A percentile compares a stretch with the other conserved stretches of the same genome.
Conservation (phyloP, 2,113 vertebrate genomes). For the Dasyornis broadbenti region DNA sequence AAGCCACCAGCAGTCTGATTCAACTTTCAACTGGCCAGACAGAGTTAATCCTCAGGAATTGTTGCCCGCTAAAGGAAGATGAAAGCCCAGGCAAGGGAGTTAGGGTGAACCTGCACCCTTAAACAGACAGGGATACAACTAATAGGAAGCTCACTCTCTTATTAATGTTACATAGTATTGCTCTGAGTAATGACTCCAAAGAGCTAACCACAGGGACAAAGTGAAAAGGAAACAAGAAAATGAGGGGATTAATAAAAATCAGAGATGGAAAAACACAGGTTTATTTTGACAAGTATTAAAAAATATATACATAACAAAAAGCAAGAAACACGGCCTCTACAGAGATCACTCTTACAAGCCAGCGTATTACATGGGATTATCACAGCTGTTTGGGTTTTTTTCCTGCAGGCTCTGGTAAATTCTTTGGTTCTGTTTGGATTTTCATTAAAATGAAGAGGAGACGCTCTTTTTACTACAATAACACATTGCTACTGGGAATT, state of each 20-base stretch:
- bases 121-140: neutral
- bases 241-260: neutral
- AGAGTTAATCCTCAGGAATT: slow-evolving; percentile 49
- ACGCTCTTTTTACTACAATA: neutral
- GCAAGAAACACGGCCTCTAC: neutral
- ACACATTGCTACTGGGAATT: slow-evolving; percentile 11
- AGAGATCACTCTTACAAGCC: neutral
- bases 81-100: slow-evolving; percentile 34
- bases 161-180: neutral
- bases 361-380: neutral
- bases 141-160: neutral
- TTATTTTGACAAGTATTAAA: neutral
- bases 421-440: slow-evolving; percentile 15
- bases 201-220: neutral
- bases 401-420: neutral
- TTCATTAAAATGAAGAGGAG: neutral
- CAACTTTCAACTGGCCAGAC: slow-evolving; percentile 29
- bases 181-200: neutral
- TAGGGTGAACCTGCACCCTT: slow-evolving; percentile 23
- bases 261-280: neutral
- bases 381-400: neutral
- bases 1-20: slow-evolving; percentile 15
- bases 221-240: neutral
- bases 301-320: neutral
- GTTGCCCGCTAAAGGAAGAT: slow-evolving; percentile 48